phyloP scores from a whole-genome alignment of 2,888 invertebrate genomes.

The Pristionchus mayeri region DNA sequence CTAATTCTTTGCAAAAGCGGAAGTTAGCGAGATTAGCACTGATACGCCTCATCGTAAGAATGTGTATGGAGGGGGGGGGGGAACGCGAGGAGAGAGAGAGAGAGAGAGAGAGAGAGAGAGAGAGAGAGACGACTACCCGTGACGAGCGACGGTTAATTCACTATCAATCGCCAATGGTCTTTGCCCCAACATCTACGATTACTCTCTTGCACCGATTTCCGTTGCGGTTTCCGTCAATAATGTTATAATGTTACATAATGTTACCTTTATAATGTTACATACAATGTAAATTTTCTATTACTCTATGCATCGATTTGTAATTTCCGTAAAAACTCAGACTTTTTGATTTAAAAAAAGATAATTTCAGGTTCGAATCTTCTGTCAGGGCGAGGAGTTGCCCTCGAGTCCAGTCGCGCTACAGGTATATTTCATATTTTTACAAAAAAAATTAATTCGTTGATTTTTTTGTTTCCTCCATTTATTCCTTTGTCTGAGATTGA shows the following conservation, averaged over 20 bases:
- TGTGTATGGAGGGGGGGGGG: not conserved
- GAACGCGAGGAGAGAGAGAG: too few relatives aligned
- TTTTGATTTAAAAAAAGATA: not conserved
- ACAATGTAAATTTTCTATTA: too few relatives aligned
- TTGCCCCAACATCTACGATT: too few relatives aligned
- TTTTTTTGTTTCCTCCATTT: too few relatives aligned
- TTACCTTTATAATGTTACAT: too few relatives aligned
- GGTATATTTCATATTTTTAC: slow-evolving; percentile 53
- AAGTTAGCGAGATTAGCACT: slow-evolving; percentile 32
- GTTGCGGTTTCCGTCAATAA: not conserved
- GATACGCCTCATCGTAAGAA: not conserved
- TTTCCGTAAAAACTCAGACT: too few relatives aligned
- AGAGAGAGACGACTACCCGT: not conserved
- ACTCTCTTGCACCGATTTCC: not conserved
- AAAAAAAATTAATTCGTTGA: too few relatives aligned
- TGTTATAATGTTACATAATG: too few relatives aligned
- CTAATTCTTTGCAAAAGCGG: not conserved
- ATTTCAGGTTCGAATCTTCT: slow-evolving; percentile 72
- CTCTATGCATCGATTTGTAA: too few relatives aligned
- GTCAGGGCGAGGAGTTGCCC: slow-evolving; percentile 70
- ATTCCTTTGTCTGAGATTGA: too few relatives aligned
- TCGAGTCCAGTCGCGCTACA: slow-evolving; percentile 71
- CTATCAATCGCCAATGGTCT: slow-evolving; percentile 24
- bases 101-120: too few relatives aligned
- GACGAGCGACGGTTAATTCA: slow-evolving; percentile 20